Conservation (phyloP, 2,797 vertebrate genomes). For the Lepidocolaptes lacrymiger region DNA sequence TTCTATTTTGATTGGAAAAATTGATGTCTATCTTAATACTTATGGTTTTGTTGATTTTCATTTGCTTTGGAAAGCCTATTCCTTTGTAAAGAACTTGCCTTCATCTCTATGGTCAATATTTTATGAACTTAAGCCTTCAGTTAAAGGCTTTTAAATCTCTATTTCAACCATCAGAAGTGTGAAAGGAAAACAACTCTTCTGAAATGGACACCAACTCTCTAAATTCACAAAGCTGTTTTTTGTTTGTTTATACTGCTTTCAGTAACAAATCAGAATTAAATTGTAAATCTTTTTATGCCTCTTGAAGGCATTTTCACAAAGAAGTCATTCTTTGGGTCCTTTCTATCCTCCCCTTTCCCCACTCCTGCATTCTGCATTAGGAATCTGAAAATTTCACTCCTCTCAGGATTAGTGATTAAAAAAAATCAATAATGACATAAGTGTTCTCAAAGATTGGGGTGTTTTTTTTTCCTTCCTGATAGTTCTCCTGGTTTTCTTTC, state of each 20-base stretch:
- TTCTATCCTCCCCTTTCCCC: neutral
- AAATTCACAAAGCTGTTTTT: neutral
- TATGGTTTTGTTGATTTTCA: neutral
- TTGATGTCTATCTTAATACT: neutral
- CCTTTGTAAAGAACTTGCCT: neutral
- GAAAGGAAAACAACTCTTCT: neutral
- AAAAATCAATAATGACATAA: neutral
- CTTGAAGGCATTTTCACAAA: neutral
- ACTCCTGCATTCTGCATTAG: neutral
- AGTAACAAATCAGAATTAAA: neutral
- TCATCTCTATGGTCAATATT: neutral
- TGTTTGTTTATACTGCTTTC: neutral
- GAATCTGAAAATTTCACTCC: neutral
- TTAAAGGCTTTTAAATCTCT: neutral
- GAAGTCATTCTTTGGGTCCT: neutral
- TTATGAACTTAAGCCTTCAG: neutral
- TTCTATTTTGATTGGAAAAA: neutral
- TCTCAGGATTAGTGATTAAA: neutral
- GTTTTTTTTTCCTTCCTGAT: neutral
- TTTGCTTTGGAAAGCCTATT: neutral
- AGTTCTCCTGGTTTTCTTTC: neutral
- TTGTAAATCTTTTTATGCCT: neutral
- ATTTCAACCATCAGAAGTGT: neutral
- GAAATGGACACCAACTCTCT: neutral
- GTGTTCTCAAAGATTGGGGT: neutral